A percentile compares a stretch with the other conserved stretches of the same genome.
phyloP scores from a whole-genome alignment of 2,797 vertebrate genomes.

The Echeneis naucrates region DNA sequence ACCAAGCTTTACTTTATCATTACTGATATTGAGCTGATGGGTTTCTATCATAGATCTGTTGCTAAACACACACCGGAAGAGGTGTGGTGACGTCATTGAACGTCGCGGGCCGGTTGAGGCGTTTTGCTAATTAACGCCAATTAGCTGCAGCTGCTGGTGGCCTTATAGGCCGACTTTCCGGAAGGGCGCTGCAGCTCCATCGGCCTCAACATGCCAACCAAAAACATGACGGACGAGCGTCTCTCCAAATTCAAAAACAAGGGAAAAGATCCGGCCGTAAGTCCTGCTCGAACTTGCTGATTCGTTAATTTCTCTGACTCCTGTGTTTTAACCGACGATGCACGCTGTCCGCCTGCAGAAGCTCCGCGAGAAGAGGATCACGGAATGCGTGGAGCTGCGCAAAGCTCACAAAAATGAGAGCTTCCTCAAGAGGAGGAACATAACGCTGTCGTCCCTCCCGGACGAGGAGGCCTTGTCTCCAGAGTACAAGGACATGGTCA shows the following conservation, averaged over 20 bases:
- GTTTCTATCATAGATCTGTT: too few species aligned
- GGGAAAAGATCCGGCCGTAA: conserved; percentile 88
- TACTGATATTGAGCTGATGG: too few species aligned
- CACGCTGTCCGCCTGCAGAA: conserved; percentile 71
- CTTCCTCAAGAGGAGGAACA: conserved; percentile 89
- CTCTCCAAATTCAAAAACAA: conserved; percentile 91
- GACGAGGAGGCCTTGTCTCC: conserved; percentile 78
- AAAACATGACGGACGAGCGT: conserved; percentile 67
- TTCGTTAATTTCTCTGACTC: too few species aligned
- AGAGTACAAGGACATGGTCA: conserved; percentile 58
- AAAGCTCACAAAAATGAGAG: conserved; percentile 91
- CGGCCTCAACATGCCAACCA: conserved; percentile 80
- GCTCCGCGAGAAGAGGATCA: conserved; percentile 85
- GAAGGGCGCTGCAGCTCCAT: fast-evolving
- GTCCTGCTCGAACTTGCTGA: too few species aligned
- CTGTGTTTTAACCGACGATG: fast-evolving
- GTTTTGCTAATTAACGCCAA: conserved; percentile 48
- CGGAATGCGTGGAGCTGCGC: conserved; percentile 85
- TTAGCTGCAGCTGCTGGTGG: conserved; percentile 50
- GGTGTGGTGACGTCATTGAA: too few species aligned
- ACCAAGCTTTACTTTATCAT: neutral
- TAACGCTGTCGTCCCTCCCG: conserved; percentile 71
- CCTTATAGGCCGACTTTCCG: conserved; percentile 4
- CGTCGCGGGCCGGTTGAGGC: too few species aligned
- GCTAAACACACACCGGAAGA: too few species aligned